phyloP scores from a whole-genome alignment of 1,140 invertebrate species.

The Palaemon carinicauda region DNA sequence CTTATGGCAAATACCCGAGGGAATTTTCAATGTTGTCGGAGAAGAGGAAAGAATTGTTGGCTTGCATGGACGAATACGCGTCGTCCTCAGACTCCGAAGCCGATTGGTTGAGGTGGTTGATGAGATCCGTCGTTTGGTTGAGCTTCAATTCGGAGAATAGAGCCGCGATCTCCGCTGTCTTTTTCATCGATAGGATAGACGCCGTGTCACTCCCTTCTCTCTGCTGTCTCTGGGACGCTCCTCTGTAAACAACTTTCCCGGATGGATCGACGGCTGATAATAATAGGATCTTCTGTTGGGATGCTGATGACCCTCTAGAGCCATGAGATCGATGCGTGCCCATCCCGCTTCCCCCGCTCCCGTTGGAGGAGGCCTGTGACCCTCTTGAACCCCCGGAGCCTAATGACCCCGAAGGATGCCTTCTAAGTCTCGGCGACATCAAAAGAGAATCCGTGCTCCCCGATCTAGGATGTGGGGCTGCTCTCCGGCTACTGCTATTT shows the following conservation, averaged over 20 bases:
- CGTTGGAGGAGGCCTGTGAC: constrained; percentile 25
- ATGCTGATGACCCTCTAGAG: constrained; percentile 61
- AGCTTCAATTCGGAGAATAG: constrained; percentile 78
- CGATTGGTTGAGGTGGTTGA: constrained; percentile 54
- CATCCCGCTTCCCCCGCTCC: neutral
- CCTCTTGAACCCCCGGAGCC: constrained; percentile 35
- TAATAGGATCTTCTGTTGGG: constrained; percentile 64
- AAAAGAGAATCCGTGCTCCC: constrained; percentile 36
- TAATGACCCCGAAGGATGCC: constrained; percentile 43
- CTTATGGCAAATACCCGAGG: constrained; percentile 68
- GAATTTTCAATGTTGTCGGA: constrained; percentile 67
- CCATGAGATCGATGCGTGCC: constrained; percentile 51
- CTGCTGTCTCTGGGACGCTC: constrained; percentile 54
- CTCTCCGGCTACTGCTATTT: neutral
- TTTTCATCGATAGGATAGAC: constrained; percentile 78
- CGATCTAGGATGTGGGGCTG: neutral
- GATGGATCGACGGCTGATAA: constrained; percentile 70
- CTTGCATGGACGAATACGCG: constrained; percentile 62
- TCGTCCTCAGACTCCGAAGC: constrained; percentile 60
- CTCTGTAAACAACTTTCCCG: constrained; percentile 65
- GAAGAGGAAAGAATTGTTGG: constrained; percentile 60
- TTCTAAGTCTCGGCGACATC: constrained; percentile 21
- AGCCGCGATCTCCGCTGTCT: constrained; percentile 86
- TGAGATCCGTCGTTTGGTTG: constrained; percentile 62
- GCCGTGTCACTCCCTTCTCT: constrained; percentile 44